These are phyloP conservation scores for human (Homo sapiens) DNA, from an alignment of 2,113 vertebrate genomes.

Conservation along the genomic window GRCh38 chr17:9775001-9775500, in stretches of 20 bases:
- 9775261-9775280: not conserved
- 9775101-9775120: not conserved
- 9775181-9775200: not conserved
- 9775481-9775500: not conserved
- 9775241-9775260: not conserved
- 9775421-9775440: no score
- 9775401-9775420: not conserved
- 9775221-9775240: not conserved
- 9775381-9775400: no score
- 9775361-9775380: not conserved
- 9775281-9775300: not conserved
- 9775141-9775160: not conserved
- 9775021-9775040: not conserved
- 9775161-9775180: not conserved
- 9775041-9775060: not conserved
- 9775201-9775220: not conserved
- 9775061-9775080: not conserved
- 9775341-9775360: not conserved
- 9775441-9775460: not conserved
- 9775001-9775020: not conserved
- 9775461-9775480: not conserved
- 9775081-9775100: not conserved
- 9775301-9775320: no score
- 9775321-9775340: not conserved
- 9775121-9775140: not conserved